Base-by-base conservation (phyloP, 2,113 vertebrate genomes). In the Cygnus buccinator region DNA sequence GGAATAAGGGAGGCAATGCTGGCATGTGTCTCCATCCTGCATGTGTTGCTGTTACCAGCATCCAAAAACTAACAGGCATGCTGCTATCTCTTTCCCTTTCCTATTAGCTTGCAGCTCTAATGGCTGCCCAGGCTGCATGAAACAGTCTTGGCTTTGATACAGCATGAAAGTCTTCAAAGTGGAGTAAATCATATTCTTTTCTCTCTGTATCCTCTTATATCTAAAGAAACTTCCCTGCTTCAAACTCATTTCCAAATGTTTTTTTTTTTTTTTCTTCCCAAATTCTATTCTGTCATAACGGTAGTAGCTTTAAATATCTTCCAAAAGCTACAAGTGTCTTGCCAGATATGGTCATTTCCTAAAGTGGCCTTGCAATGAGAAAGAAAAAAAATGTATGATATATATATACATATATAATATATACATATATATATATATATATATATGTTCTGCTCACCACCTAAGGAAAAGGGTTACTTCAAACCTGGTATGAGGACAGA, bases 31-130 rank as follows among this genome's bases (percentile, higher is more conserved):
- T 73, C 48, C 59, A 31, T 26, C 33, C 44, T 79, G 67, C 35
- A 61, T 10, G 6, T 39, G 28, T 80, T 61, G 62, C 66, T 94
- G 41, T 81, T 85, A 82, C n/a, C 62, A 31, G 15, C 39, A 15
- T 33, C 54, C 82, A 96, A 55, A 87, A 87, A 19, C 66, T 31
- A 35, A 41, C 52, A 22, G 71, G 48, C 18, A 0, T 26, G 54
- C 82, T 94, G 71, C 78, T 91, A 5, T 57, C 89, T 50, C 81
- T 91, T 91, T 78, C 52, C 57, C 39, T 61, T 89, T 90, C 52
- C 57, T 91, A 57, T 65, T 77, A 37, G 43, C 39, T 70, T 84
- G 84, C 48, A 29, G 2, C 17, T 10, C 29, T 2, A 4, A 25
- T 84, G 57, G 46, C 35, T 87, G 70, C 57, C 35, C 33, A 43